phyloP scores from a whole-genome alignment of 2,113 vertebrate species.

The Cottus gobio region DNA sequence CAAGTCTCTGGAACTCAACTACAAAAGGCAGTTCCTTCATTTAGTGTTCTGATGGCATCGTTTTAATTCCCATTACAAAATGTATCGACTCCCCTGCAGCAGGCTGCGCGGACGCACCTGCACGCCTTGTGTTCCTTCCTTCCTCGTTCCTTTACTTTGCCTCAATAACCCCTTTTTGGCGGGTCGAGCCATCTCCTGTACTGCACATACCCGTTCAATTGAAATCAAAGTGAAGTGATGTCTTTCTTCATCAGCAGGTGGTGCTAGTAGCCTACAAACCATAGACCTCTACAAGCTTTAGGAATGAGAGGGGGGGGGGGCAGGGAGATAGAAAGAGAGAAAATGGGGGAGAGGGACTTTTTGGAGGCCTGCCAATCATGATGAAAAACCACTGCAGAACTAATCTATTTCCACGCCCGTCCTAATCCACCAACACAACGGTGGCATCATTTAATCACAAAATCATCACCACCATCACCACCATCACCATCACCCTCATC shows the following conservation, averaged over 20 bases:
- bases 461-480: constrained; percentile 74
- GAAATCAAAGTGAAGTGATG: neutral
- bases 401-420: constrained; percentile 84
- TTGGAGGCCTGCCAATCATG: constrained; percentile 83
- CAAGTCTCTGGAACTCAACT: neutral
- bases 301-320: constrained; percentile 3
- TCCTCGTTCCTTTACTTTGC: neutral
- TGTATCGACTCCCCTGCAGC: neutral
- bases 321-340: constrained; percentile 19
- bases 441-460: constrained; percentile 86
- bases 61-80: neutral
- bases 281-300: neutral
- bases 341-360: constrained; percentile 40
- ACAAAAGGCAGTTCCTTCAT: neutral
- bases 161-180: neutral
- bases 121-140: neutral
- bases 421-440: constrained; percentile 82
- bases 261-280: constrained; percentile 71
- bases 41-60: neutral
- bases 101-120: neutral
- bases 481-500: constrained; percentile 60
- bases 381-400: constrained; percentile 82
- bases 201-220: neutral
- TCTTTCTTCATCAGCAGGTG: constrained; percentile 69
- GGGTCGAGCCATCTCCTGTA: neutral